Base-by-base conservation (phyloP, 2,888 invertebrate species). In the Drosophila gaucha region DNA sequence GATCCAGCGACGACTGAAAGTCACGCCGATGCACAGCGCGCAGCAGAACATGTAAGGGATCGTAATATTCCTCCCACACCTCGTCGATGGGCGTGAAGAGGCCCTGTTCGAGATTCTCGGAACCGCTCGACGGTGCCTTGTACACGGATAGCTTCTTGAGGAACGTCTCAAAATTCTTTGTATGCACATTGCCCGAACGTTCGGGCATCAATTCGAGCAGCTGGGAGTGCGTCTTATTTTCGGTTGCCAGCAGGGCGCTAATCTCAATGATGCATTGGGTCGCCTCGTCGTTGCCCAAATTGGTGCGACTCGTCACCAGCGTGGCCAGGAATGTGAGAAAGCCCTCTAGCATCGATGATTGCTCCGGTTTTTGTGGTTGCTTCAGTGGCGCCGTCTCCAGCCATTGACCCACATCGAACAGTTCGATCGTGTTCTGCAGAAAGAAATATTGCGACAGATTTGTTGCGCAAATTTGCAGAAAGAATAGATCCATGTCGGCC, bases 401-500 rank as follows among this genome's bases (percentile, higher is more conserved):
- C 96, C 97, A 97, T 89, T 97, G 96, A 63, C 95, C 94, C 10
- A 98, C 95, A 71, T 97, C 97, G 91, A 97, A 98, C 95, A 97
- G 96, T 87, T 98, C 97, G 64, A 99, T 95, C 31, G 98, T 95
- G 86, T 96, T 96, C 78, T 95, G 95, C 36, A 99, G 92, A 89
- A 96, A 98, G 85, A 95, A 94, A 86, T 97, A 96, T 0, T 97
- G 95, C 54, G 96, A 96, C 64, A 98, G 93, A 90, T 96, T 95
- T 18, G 97, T 96, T 31, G 97, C 97, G 92, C 98, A 97, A 51
- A 98, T 94, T 94, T 99, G 99, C 78, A 99, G 93, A 89, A 99
- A 95, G 92, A 97, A 99, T 74, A 99, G 93, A 93, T 99, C 99
- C 90, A 98, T 97, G 92, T 99, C 99, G 10, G 98, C 97, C 97